Evolutionary conservation across 2,797 vertebrate genomes (phyloP).

Genomic region (Paramormyrops hopkinsi): DNA sequence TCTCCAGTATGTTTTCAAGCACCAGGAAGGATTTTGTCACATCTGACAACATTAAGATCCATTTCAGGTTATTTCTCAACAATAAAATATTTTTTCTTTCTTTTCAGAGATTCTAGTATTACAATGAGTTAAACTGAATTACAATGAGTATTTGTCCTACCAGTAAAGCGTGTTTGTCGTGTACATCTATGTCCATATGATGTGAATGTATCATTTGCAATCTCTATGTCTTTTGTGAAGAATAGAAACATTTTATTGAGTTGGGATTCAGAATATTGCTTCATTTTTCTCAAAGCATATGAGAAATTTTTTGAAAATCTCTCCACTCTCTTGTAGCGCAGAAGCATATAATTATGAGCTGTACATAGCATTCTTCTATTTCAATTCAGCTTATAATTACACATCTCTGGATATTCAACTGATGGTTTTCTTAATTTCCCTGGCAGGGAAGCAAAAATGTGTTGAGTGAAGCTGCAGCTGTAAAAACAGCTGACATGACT

Average conservation of each 20-base stretch:
- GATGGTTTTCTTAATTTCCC: slow-evolving; percentile 15
- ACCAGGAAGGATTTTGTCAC: background rate
- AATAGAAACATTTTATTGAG: background rate
- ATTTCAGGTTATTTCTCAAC: background rate
- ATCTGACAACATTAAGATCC: background rate
- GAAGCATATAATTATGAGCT: slow-evolving; percentile 6
- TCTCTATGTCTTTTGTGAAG: background rate
- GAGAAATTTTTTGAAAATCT: background rate
- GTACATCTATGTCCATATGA: background rate
- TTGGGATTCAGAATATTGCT: background rate
- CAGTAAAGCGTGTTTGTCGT: background rate
- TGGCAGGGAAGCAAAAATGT: background rate
- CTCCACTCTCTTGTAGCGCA: background rate
- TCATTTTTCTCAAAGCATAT: background rate
- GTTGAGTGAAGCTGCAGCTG: background rate
- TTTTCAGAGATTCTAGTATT: background rate
- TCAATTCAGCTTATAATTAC: slow-evolving; percentile 16
- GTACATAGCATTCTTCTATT: background rate
- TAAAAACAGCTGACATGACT: slow-evolving; percentile 13
- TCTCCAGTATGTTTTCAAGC: background rate
- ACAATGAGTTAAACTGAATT: background rate
- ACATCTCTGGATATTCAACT: background rate
- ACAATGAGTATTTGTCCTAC: background rate
- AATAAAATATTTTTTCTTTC: background rate
- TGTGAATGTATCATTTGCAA: background rate